These are phyloP conservation scores for Phocides pigmalion DNA, from an alignment of 1,140 invertebrate species.

Conservation along the genomic window DNA sequence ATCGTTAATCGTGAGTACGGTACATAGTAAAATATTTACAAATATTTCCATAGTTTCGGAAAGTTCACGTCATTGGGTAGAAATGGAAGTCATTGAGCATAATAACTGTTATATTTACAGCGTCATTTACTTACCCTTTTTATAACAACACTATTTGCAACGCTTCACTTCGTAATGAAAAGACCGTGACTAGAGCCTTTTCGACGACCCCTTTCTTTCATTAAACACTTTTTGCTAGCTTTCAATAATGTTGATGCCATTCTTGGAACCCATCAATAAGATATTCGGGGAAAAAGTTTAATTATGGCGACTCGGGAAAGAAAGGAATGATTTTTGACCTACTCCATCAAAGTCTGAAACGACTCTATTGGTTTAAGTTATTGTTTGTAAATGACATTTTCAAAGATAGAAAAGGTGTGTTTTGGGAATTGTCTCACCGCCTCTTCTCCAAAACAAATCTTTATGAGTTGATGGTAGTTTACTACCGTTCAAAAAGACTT, in stretches of 20 bases:
- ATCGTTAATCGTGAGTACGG: too few relatives aligned
- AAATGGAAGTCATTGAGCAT: neutral
- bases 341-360: too few relatives aligned
- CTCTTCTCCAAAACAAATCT: too few relatives aligned
- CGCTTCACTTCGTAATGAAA: slow-evolving; percentile 2
- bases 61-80: neutral
- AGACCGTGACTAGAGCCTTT: slow-evolving; percentile 10
- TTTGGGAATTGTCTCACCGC: too few relatives aligned
- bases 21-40: too few relatives aligned
- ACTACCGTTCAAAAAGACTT: too few relatives aligned
- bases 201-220: neutral
- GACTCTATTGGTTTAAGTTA: too few relatives aligned
- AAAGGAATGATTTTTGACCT: too few relatives aligned
- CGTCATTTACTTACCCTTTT: slow-evolving; percentile 4
- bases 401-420: too few relatives aligned
- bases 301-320: neutral
- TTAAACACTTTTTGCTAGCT: slow-evolving; percentile 7
- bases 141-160: slow-evolving; percentile 11
- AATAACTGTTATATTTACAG: neutral
- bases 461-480: too few relatives aligned
- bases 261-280: neutral
- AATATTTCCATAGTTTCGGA: too few relatives aligned
- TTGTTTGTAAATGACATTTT: too few relatives aligned
- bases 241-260: slow-evolving; percentile 7
- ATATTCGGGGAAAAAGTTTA: neutral